Evolutionary conservation across 2,797 vertebrate genomes (phyloP).

Genomic region (Selene dorsalis): DNA sequence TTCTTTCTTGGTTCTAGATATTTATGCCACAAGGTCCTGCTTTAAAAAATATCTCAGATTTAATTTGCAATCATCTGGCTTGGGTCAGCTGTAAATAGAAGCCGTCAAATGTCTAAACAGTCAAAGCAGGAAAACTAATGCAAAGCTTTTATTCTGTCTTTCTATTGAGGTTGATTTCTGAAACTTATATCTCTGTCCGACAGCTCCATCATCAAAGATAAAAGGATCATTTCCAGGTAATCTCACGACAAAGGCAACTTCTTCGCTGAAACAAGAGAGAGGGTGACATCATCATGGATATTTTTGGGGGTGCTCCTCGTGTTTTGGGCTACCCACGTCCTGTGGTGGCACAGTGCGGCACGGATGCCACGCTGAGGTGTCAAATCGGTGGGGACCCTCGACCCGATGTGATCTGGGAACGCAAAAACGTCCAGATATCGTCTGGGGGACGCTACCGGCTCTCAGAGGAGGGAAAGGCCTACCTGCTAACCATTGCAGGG

Average conservation of each 20-base stretch:
- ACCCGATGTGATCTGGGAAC: slow-evolving; percentile 93
- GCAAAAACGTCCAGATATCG: slow-evolving; percentile 85
- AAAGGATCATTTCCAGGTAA: slow-evolving; percentile 5
- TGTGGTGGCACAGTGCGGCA: slow-evolving; percentile 85
- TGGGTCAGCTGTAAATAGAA: background rate
- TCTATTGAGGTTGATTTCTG: background rate
- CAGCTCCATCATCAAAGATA: slow-evolving; percentile 39
- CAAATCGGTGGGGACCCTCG: slow-evolving; percentile 91
- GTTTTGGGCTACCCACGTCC: slow-evolving; percentile 93
- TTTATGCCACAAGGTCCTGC: background rate
- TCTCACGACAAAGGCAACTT: background rate
- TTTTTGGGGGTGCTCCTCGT: slow-evolving; percentile 90
- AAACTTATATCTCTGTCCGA: slow-evolving; percentile 24
- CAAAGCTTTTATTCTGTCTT: background rate
- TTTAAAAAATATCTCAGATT: background rate
- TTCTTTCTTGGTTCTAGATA: no score
- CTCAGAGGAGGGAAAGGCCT: slow-evolving; percentile 88
- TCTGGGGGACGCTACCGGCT: slow-evolving; percentile 85
- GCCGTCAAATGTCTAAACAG: background rate
- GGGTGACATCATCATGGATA: slow-evolving; percentile 81
- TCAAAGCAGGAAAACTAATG: background rate
- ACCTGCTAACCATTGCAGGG: slow-evolving; percentile 86
- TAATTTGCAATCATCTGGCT: background rate
- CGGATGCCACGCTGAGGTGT: slow-evolving; percentile 88
- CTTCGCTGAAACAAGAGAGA: background rate